Evolutionary conservation across 2,888 invertebrate genomes (phyloP).

Genomic region (Cosmopolites sordidus): DNA sequence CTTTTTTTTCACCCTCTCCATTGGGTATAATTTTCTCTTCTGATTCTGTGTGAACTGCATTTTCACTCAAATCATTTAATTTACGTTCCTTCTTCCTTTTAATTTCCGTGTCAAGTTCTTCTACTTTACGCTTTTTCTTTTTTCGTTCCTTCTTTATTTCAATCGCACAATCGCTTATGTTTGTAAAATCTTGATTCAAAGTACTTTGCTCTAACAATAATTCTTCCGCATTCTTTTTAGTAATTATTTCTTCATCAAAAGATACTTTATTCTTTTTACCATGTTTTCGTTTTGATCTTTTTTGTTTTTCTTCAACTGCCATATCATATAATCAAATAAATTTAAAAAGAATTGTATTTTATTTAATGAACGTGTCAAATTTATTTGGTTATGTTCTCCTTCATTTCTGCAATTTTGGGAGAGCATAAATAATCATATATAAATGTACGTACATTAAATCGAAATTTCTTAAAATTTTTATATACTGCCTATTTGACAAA

Average conservation of each 20-base stretch:
- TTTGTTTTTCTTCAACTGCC: too few relatives aligned
- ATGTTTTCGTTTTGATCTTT: not conserved
- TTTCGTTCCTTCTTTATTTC: not conserved
- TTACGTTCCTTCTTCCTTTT: not conserved
- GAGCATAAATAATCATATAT: too few relatives aligned
- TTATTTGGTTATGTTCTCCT: too few relatives aligned
- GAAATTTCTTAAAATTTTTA: too few relatives aligned
- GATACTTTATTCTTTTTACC: slow-evolving; percentile 17
- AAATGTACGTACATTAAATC: too few relatives aligned
- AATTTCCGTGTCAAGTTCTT: not conserved
- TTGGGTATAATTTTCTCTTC: not conserved
- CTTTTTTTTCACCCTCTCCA: slow-evolving; percentile 37
- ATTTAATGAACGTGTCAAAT: too few relatives aligned
- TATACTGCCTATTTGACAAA: too few relatives aligned
- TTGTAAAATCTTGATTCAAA: not conserved
- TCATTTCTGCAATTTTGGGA: too few relatives aligned
- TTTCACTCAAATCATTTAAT: not conserved
- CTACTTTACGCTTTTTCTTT: not conserved
- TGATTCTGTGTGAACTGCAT: not conserved
- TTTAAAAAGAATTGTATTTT: too few relatives aligned
- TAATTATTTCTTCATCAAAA: slow-evolving; percentile 22
- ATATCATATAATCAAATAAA: too few relatives aligned
- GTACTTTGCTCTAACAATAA: slow-evolving; percentile 8
- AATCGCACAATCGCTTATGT: not conserved
- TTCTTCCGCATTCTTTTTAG: slow-evolving; percentile 14